A percentile compares a stretch with the other conserved stretches of the same genome.
phyloP scores from a whole-genome alignment of 2,888 invertebrate genomes.

The Sycophila texana region DNA sequence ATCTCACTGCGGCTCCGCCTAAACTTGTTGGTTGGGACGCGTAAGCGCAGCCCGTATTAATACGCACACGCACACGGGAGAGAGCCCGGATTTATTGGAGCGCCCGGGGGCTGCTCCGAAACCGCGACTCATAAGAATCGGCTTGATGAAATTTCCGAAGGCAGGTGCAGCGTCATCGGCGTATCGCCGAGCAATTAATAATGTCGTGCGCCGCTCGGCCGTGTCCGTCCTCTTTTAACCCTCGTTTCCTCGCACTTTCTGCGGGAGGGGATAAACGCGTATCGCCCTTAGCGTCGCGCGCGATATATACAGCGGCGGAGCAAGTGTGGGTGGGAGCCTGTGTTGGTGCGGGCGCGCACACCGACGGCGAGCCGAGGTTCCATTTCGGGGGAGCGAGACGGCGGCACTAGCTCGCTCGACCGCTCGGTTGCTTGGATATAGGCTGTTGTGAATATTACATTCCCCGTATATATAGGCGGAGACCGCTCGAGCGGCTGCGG shows the following conservation, averaged over 20 bases:
- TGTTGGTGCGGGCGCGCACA: background rate
- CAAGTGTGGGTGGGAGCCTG: background rate
- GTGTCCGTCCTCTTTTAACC: slow-evolving; percentile 4
- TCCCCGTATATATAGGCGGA: slow-evolving; percentile 68
- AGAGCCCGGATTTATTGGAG: no score
- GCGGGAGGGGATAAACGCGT: background rate
- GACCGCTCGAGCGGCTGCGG: slow-evolving; percentile 33
- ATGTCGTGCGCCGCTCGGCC: background rate
- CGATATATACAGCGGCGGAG: no score
- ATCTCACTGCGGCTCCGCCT: no score
- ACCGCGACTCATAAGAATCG: background rate
- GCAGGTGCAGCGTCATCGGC: slow-evolving; percentile 4
- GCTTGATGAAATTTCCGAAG: slow-evolving; percentile 6
- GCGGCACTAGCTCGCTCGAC: slow-evolving; percentile 1
- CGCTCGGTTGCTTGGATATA: slow-evolving; percentile 28
- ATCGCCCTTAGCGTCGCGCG: background rate
- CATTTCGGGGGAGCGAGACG: slow-evolving; percentile 35
- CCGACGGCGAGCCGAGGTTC: background rate
- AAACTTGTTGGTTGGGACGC: no score
- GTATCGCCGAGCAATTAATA: slow-evolving; percentile 24
- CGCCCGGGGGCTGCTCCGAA: no score
- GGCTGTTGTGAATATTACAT: slow-evolving; percentile 74
- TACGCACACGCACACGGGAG: no score
- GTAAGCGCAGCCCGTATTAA: no score
- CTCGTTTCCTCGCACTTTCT: background rate